Base-by-base conservation (phyloP, 2,888 invertebrate genomes). In the Chrysopilus asiliformis region DNA sequence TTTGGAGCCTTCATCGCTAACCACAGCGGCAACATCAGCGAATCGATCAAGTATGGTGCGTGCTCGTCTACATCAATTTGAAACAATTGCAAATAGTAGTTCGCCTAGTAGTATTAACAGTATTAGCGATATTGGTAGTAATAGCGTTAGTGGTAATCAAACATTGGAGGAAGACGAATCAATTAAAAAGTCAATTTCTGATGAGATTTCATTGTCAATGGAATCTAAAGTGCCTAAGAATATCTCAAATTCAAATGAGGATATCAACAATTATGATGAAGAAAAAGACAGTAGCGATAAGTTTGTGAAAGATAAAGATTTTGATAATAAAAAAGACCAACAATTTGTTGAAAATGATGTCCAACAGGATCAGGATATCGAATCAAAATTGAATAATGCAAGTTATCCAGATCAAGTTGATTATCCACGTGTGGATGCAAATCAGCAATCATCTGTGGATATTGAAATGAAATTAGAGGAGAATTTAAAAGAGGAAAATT, bases 11-110 rank as follows among this genome's bases (percentile, higher is more conserved):
- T 10, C n/a, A 26, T 13, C 26, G 12, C 26, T 12, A 22, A 22
- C 22, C 22, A 10, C 7, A 22, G 10, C 22, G 22, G 22, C 22
- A 30, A 32, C 33, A 32, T 36, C 38, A 42, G 29, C 36, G 33
- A 49, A 52, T 45, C 48, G 48, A 39, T 44, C 50, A 42, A 38
- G 38, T 51, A 50, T 53, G 48, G 53, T 52, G 46, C 50, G 51
- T 47, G 50, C 50, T 46, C 52, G 53, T 47, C 49, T 54, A 48
- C 51, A 53, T 49, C 53, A 53, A 50, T 52, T 53, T 46, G 53
- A 55, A 49, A 50, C 46, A 49, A 49, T 50, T 40, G 34, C 39
- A 39, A 39, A 38, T 40, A 38, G 39, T 33, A 34, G 17, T 33
- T 30, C 27, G 33, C 19, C 38, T 18, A 31, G 31, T 33, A 38